These are phyloP conservation scores for Oplegnathus fasciatus DNA, from an alignment of 2,113 vertebrate species.

Conservation along the genomic window DNA sequence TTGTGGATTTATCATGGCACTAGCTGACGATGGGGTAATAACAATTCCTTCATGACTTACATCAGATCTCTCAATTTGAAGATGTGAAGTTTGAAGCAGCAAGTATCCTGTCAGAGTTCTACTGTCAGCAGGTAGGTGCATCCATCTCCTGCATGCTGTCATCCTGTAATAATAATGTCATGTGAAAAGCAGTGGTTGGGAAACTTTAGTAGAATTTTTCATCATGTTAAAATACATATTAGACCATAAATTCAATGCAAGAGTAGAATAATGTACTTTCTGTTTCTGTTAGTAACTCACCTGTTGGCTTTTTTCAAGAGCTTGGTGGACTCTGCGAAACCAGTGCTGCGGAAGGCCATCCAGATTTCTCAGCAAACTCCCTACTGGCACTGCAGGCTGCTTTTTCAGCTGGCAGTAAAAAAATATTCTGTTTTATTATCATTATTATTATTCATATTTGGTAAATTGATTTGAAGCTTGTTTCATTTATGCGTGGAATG, in stretches of 20 bases:
- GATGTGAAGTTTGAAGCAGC: constrained; percentile 96
- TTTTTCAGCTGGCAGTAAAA: constrained; percentile 93
- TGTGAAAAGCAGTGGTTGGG: not conserved
- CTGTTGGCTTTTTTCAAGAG: constrained; percentile 83
- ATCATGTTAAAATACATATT: not conserved
- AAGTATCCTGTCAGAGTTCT: constrained; percentile 93
- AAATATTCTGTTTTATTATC: not conserved
- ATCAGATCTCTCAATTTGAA: constrained; percentile 88
- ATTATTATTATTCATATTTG: not conserved
- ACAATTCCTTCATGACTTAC: constrained; percentile 18
- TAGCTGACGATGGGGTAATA: not conserved
- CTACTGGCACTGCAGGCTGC: constrained; percentile 94
- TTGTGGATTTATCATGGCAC: not conserved
- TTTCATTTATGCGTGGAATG: not conserved
- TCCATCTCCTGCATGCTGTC: not conserved
- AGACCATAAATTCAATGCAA: not conserved
- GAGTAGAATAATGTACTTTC: not conserved
- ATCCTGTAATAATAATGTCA: not conserved
- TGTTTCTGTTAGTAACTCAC: not conserved
- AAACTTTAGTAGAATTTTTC: not conserved
- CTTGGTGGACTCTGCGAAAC: constrained; percentile 93
- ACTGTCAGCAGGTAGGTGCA: constrained; percentile 91
- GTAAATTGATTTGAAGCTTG: not conserved
- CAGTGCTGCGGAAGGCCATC: constrained; percentile 92
- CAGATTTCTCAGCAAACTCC: constrained; percentile 97